These are phyloP conservation scores for Liasis olivaceus DNA, from an alignment of 2,797 vertebrate species.

Conservation along the genomic window DNA sequence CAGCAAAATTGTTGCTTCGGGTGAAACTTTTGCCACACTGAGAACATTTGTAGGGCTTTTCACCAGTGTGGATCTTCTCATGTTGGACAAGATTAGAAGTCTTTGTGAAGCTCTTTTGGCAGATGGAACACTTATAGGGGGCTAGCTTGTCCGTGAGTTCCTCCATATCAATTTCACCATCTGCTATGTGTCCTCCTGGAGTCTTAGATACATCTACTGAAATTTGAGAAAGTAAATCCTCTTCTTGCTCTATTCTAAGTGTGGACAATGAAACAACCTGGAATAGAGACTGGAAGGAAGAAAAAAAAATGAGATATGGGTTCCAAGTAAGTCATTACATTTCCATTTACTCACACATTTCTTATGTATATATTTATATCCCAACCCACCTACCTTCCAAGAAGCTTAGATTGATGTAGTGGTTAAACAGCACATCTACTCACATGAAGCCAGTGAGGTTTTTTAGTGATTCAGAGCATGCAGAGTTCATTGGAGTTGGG, in stretches of 20 bases:
- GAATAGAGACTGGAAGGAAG: background rate
- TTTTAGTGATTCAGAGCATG: background rate
- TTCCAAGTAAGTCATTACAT: no score
- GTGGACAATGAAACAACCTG: no score
- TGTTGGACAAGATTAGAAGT: background rate
- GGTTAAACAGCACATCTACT: no score
- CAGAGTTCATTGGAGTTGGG: background rate
- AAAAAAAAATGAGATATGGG: background rate
- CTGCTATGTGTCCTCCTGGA: background rate
- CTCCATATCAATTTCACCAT: background rate
- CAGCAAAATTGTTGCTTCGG: slow-evolving; percentile 1
- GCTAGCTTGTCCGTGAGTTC: background rate
- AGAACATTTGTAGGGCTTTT: slow-evolving; percentile 18
- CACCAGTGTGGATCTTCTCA: no score
- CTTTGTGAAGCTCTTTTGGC: slow-evolving; percentile 36
- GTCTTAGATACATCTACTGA: background rate
- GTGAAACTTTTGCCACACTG: background rate
- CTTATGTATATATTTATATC: background rate
- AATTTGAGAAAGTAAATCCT: background rate
- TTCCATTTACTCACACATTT: background rate
- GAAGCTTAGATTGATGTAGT: background rate
- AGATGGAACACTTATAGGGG: background rate
- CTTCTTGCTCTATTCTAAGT: background rate
- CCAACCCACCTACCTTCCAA: background rate
- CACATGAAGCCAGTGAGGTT: background rate